These are phyloP conservation scores for Drusus annulatus DNA, from an alignment of 1,140 invertebrate species.

Conservation along the genomic window DNA sequence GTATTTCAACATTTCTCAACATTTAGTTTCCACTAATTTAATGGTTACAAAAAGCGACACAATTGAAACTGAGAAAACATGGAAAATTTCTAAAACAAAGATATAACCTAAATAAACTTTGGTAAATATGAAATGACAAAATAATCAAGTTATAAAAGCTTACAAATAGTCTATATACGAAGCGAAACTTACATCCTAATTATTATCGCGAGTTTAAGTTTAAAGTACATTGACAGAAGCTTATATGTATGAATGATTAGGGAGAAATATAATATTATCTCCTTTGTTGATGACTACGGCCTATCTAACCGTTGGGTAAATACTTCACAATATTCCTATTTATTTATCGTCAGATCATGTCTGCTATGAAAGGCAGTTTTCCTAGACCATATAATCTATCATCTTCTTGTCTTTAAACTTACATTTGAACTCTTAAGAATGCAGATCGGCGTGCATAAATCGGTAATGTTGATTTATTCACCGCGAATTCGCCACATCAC, in stretches of 20 bases:
- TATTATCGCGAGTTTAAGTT: conserved; percentile 29
- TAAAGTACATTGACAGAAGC: conserved; percentile 32
- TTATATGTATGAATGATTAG: not conserved
- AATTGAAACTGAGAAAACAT: too few relatives aligned
- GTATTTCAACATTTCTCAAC: too few relatives aligned
- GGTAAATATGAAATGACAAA: not conserved
- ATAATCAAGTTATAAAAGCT: conserved; percentile 18
- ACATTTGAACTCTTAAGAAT: too few relatives aligned
- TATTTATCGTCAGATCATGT: conserved; percentile 26
- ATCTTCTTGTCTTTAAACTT: too few relatives aligned
- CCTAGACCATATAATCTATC: conserved; percentile 1
- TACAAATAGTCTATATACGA: conserved; percentile 8
- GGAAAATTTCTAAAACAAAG: too few relatives aligned
- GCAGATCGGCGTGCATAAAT: too few relatives aligned
- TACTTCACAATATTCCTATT: not conserved
- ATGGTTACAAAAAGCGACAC: too few relatives aligned
- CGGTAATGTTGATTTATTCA: too few relatives aligned
- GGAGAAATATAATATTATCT: not conserved
- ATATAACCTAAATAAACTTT: too few relatives aligned
- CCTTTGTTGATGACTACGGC: not conserved
- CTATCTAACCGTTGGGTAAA: not conserved
- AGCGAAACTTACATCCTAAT: conserved; percentile 17
- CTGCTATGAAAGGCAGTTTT: conserved; percentile 33
- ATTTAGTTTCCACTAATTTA: too few relatives aligned
- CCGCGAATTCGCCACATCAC: too few relatives aligned